Percentiles rank a stretch among this genome's conserved stretches.
Evolutionary conservation across 2,113 vertebrate species (phyloP).

Genomic region (Capreolus pygargus): DNA sequence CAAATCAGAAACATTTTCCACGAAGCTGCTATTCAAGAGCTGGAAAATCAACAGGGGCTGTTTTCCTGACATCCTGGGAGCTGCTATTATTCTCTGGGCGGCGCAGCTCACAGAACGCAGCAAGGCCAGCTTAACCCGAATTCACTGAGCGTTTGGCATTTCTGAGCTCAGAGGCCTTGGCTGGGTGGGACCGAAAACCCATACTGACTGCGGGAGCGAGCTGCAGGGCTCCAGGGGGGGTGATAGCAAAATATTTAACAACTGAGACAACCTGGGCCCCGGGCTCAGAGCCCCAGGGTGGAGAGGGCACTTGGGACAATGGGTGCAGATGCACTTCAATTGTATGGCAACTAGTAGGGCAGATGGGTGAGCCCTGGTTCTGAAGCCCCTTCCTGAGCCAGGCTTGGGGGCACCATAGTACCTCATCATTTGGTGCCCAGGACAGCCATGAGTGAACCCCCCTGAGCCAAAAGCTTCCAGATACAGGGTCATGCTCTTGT

Average conservation of each 20-base stretch:
- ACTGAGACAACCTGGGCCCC: background rate
- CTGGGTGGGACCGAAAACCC: constrained; percentile 24
- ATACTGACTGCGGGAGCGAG: background rate
- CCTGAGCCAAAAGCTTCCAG: background rate
- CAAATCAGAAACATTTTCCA: constrained; percentile 74
- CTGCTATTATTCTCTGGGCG: constrained; percentile 63
- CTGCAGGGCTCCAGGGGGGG: background rate
- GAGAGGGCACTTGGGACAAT: background rate
- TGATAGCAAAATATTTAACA: constrained; percentile 48
- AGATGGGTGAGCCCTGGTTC: background rate
- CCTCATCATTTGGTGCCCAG: background rate
- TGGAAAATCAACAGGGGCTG: constrained; percentile 72
- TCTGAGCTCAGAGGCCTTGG: constrained; percentile 60
- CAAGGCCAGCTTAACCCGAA: constrained; percentile 67
- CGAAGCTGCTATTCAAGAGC: constrained; percentile 70
- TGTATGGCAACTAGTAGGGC: background rate
- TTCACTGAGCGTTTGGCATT: constrained; percentile 58
- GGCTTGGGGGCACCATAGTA: background rate
- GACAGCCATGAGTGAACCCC: background rate
- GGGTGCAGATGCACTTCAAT: background rate
- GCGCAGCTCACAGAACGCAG: constrained; percentile 27
- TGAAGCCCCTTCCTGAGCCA: background rate
- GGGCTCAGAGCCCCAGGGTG: background rate
- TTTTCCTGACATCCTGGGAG: constrained; percentile 67
- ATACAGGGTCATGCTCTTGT: background rate